Evolutionary conservation across 2,797 vertebrate genomes (phyloP), one percentile per base, ranked within the genome.

Genomic region (Artibeus lituratus): DNA sequence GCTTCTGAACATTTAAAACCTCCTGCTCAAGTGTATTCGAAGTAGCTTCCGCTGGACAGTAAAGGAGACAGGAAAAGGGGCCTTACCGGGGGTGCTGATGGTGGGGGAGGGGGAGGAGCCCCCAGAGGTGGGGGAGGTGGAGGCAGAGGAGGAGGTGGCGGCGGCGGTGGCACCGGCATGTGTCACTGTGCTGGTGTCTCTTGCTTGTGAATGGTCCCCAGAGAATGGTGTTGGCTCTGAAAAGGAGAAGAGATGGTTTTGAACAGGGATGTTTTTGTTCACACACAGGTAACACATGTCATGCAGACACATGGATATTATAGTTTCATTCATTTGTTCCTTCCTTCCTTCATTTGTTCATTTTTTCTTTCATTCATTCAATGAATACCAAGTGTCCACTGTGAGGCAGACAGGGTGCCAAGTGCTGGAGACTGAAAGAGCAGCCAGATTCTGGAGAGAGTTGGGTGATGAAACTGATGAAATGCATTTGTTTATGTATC

Each of bases 91-190:
- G 98, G 97, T 0, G 87, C 97, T 67, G 97, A 74, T 1, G 92
- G 98, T 6, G 97, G 97, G 29, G 98, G 98, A 62, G 98, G 98
- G n/a, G 97, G 97, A n/a, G 97, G 98, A 10, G 97, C 98, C 32
- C 97, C 98, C 32, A 98, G 92, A 16, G 97, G 84, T 1, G 98
- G 97, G 14, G 82, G 97, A 42, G 97, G 96, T 1, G 98, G 97
- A 42, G 98, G 98, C 3, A 97, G 95, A 49, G 98, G 98, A 1
- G 98, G 97, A 12, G 98, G 98, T 0, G 97, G 98, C 0, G 98
- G n/a, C 0, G 98, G 98, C 0, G 98, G 98, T 0, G 98, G 98
- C 91, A 98, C 98, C 69, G 98, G 98, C 99, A 99, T 99, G 94
- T 10, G 91, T 96, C 96, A 93, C 96, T 39, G 94, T 90, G 93